Evolutionary conservation across 2,888 invertebrate species (phyloP).

Genomic region (Leucoptera coffeella): DNA sequence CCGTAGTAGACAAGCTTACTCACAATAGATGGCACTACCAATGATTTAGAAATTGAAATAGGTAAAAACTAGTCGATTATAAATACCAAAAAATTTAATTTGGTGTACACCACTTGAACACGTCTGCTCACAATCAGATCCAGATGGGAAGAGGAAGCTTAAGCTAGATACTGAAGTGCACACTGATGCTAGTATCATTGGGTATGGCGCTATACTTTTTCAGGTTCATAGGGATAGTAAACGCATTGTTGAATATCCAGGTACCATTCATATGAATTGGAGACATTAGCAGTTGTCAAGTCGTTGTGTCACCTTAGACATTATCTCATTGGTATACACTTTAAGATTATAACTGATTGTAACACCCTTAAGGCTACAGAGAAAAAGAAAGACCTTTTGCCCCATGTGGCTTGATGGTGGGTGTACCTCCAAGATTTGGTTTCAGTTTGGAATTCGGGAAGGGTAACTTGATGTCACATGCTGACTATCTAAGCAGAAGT

Average conservation of each 20-base stretch:
- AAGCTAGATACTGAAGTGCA: conserved; percentile 8
- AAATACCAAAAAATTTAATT: too few relatives aligned
- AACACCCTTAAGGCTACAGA: conserved; percentile 5
- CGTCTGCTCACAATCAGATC: too few relatives aligned
- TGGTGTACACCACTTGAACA: too few relatives aligned
- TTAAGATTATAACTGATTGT: conserved; percentile 5
- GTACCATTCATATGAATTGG: conserved; percentile 5
- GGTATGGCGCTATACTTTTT: conserved; percentile 8
- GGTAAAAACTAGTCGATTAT: too few relatives aligned
- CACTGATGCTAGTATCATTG: conserved; percentile 9
- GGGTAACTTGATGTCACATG: conserved; percentile 5
- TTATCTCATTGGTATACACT: too few relatives aligned
- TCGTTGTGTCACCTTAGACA: conserved; percentile 4
- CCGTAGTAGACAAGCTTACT: too few relatives aligned
- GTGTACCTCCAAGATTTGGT: conserved; percentile 8
- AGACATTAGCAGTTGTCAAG: too few relatives aligned
- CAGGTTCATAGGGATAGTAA: conserved; percentile 5
- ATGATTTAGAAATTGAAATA: too few relatives aligned
- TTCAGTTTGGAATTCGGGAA: conserved; percentile 9
- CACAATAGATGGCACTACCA: too few relatives aligned
- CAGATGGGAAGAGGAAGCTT: too few relatives aligned
- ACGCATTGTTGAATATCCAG: neutral
- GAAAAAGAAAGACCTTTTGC: conserved; percentile 8
- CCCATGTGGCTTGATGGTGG: conserved; percentile 8
- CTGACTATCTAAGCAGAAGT: conserved; percentile 5